Percentiles rank a stretch among this genome's conserved stretches.
Evolutionary conservation across 2,797 vertebrate genomes (phyloP).

Genomic region (Dermochelys coriacea): DNA sequence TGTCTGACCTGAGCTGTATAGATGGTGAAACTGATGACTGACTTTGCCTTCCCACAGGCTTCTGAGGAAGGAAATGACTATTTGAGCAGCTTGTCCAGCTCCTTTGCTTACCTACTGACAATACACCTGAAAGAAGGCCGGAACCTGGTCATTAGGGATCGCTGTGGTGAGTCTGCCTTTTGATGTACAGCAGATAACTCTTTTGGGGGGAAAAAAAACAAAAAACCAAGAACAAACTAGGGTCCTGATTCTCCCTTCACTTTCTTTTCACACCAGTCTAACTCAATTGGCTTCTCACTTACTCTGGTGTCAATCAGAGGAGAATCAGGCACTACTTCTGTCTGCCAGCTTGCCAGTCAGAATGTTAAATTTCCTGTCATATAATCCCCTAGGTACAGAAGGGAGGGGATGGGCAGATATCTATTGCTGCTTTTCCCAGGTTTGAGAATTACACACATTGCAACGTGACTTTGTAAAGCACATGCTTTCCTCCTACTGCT

Average conservation of each 20-base stretch:
- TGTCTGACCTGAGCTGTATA: neutral
- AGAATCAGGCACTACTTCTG: neutral
- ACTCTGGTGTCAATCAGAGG: neutral
- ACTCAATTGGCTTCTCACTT: neutral
- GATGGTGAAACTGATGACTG: neutral
- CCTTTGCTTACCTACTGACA: constrained; percentile 90
- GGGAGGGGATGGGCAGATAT: neutral
- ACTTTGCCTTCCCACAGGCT: constrained; percentile 63
- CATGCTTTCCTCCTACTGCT: neutral
- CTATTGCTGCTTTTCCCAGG: neutral
- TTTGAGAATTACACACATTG: neutral
- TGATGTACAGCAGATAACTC: rapidly evolving
- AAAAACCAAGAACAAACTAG: neutral
- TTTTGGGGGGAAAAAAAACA: neutral
- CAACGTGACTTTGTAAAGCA: neutral
- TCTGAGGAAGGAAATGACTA: constrained; percentile 71
- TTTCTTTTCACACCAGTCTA: neutral
- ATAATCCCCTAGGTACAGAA: neutral
- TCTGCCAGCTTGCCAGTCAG: neutral
- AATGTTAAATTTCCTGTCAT: neutral
- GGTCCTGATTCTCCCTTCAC: neutral
- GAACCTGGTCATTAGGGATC: constrained; percentile 91
- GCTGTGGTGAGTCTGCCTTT: constrained; percentile 86
- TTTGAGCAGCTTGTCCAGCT: constrained; percentile 76
- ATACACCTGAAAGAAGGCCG: constrained; percentile 91